Evolutionary conservation across 2,113 vertebrate genomes (phyloP).

Genomic region (Callipepla californica): DNA sequence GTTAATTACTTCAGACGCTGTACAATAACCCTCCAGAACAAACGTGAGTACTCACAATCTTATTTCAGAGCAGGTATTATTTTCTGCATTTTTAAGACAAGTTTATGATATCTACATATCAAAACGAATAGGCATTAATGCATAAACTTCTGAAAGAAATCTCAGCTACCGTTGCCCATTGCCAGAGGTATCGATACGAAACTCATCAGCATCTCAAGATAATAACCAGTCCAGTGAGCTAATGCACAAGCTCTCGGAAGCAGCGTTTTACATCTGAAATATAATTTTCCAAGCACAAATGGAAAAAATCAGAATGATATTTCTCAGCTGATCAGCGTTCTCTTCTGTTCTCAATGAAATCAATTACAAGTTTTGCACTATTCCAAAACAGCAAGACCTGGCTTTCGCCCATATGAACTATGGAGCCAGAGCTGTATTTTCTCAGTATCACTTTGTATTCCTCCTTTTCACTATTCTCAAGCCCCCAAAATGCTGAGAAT

Average conservation of each 20-base stretch:
- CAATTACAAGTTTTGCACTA: neutral
- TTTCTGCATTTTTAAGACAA: neutral
- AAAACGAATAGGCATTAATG: neutral
- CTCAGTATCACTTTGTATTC: neutral
- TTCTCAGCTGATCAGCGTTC: neutral
- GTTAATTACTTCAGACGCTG: slow-evolving; percentile 18
- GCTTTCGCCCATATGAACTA: neutral
- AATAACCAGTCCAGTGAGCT: neutral
- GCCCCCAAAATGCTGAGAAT: neutral
- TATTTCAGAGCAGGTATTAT: neutral
- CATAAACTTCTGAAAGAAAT: neutral
- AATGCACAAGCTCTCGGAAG: neutral
- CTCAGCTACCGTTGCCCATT: neutral
- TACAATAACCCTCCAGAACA: neutral
- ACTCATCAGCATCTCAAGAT: neutral
- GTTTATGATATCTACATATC: neutral
- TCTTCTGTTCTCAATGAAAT: neutral
- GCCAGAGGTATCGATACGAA: neutral
- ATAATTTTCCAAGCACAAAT: neutral
- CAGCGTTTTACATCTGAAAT: neutral
- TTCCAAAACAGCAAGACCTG: neutral
- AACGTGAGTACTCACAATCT: neutral
- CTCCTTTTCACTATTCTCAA: neutral
- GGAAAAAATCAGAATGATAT: neutral
- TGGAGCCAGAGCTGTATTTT: neutral